Base-by-base conservation (phyloP, 2,888 invertebrate genomes). In the Antheraea assamensis region DNA sequence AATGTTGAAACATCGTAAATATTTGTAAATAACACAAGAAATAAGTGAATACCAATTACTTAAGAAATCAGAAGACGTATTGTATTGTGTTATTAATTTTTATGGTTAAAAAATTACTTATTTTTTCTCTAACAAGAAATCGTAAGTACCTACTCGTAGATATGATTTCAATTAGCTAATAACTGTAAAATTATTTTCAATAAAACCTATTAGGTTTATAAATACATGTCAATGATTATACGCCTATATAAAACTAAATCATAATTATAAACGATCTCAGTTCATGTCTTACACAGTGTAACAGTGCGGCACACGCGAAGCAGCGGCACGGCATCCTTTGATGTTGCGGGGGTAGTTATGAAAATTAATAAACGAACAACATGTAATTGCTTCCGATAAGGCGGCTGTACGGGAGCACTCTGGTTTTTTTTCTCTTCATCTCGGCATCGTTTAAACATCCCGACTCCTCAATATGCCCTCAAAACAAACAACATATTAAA, bases 321-420 rank as follows among this genome's bases (percentile, higher is more conserved):
- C 77, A 79, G 82, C 93, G 92, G 92, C 86, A 78, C 93, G 92
- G 92, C 86, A 78, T 84, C 84, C 90, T 94, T 93, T 94, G 93
- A 94, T 89, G 91, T 92, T 87, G 84, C 82, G 83, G 87, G 92
- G 92, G 92, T 93, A 92, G 93, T 94, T 94, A 94, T 92, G 92
- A 86, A 93, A 93, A 93, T 94, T 94, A 93, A 94, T 94, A 94
- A 93, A 93, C 88, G 89, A 88, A 88, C 89, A 88, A 88, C 89
- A 83, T 90, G 91, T 94, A 93, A 94, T 93, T 91, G 93, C 94
- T 94, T 94, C 94, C 94, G 93, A 94, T 93, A 92, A 92, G 88
- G 83, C 86, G 85, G 83, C 82, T 81, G 86, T 83, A 81, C 86
- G 81, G 84, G 84, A 85, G 83, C 81, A 81, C 79, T 79, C 78